Percentiles rank a stretch among this genome's conserved stretches.
Conservation (phyloP, 2,888 invertebrate species). For the Caradrina clavipalpis region DNA sequence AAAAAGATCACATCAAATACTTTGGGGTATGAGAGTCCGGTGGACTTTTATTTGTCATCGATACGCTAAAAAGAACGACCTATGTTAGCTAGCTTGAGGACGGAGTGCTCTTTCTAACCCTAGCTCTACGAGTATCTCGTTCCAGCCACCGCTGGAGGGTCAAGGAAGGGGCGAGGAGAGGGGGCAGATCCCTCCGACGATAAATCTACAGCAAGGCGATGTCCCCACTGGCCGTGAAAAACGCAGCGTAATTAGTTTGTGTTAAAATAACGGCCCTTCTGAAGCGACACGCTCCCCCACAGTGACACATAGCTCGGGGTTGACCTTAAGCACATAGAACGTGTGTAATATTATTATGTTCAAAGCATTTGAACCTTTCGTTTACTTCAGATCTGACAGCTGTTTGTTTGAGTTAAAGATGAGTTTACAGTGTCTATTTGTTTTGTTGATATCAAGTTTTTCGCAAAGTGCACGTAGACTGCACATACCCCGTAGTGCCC, state of each 20-base stretch:
- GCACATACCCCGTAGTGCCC: neutral
- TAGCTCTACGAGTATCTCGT: neutral
- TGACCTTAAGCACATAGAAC: neutral
- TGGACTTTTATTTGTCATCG: too few species aligned
- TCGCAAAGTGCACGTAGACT: too few species aligned
- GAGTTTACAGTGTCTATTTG: neutral
- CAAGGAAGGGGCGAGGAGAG: neutral
- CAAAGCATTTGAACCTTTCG: neutral
- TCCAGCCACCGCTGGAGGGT: slow-evolving; percentile 13
- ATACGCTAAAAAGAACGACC: too few species aligned
- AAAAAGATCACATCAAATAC: too few species aligned
- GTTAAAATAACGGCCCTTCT: slow-evolving; percentile 42
- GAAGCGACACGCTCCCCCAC: slow-evolving; percentile 4
- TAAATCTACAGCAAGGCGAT: slow-evolving; percentile 56
- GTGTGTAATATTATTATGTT: neutral
- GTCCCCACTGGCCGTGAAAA: slow-evolving; percentile 54
- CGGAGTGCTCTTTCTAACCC: slow-evolving; percentile 4
- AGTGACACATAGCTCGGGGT: neutral
- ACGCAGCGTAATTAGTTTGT: slow-evolving; percentile 55
- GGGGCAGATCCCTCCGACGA: slow-evolving; percentile 23
- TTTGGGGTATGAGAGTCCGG: too few species aligned
- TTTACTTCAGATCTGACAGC: too few species aligned
- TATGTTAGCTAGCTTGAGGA: neutral
- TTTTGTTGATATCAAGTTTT: neutral
- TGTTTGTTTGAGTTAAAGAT: too few species aligned